These are phyloP conservation scores for Nematostella vectensis DNA, from an alignment of 92 coral and sea anemone species.

Conservation along the genomic window DNA sequence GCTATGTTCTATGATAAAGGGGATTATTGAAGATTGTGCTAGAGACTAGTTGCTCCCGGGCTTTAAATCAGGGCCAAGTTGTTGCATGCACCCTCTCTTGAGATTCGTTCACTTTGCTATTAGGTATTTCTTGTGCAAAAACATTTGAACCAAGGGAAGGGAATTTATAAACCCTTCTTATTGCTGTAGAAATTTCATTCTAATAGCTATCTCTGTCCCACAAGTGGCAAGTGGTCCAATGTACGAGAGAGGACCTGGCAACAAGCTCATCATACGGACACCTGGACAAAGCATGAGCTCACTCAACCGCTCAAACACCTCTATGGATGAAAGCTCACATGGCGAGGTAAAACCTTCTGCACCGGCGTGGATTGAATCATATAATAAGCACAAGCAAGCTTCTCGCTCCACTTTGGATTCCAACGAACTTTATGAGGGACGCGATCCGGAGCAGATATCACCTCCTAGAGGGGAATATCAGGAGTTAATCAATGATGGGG, in stretches of 20 bases:
- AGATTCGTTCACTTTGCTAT: too few species aligned
- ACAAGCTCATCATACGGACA: constrained; percentile 1
- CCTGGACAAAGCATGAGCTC: constrained; percentile 1
- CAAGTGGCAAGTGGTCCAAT: background rate
- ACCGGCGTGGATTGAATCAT: background rate
- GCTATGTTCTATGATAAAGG: too few species aligned
- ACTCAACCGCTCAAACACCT: background rate
- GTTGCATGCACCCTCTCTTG: too few species aligned
- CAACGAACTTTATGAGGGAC: background rate
- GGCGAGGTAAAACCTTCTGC: background rate
- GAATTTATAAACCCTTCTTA: too few species aligned
- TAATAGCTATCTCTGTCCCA: too few species aligned
- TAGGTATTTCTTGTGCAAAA: too few species aligned
- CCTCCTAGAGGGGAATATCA: background rate
- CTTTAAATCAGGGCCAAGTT: too few species aligned
- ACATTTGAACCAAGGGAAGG: too few species aligned
- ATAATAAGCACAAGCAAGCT: background rate
- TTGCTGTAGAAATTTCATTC: too few species aligned
- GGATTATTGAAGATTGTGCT: too few species aligned
- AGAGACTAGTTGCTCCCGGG: too few species aligned
- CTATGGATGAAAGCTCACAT: background rate
- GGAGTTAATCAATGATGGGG: background rate
- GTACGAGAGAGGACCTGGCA: constrained; percentile 1
- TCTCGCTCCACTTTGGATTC: background rate
- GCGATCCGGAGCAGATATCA: background rate